Evolutionary conservation across 2,888 invertebrate species (phyloP).

Genomic region (Caenorhabditis afra): DNA sequence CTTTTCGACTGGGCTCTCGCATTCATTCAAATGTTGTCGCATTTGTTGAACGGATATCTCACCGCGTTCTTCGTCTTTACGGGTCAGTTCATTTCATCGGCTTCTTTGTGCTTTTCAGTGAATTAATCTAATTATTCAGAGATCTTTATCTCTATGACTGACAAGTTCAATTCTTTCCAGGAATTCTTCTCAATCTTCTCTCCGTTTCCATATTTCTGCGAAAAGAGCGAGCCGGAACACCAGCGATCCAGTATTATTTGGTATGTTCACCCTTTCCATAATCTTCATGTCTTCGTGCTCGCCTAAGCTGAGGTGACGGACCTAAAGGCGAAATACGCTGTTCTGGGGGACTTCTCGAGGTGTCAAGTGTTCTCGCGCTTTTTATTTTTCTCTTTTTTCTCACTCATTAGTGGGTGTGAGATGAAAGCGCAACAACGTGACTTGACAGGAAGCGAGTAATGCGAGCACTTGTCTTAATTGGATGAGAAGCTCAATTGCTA

Average conservation of each 20-base stretch:
- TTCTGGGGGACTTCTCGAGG: not conserved
- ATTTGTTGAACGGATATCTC: slow-evolving; percentile 78
- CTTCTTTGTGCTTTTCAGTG: not conserved
- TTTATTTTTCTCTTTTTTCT: not conserved
- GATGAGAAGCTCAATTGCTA: slow-evolving; percentile 12
- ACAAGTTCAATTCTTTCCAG: slow-evolving; percentile 44
- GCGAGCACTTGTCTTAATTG: slow-evolving; percentile 36
- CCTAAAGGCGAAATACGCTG: no score
- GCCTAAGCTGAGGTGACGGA: no score
- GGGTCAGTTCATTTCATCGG: slow-evolving; percentile 35
- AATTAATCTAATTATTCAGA: no score
- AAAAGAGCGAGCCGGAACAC: slow-evolving; percentile 74
- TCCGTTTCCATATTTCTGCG: slow-evolving; percentile 77
- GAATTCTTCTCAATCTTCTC: slow-evolving; percentile 76
- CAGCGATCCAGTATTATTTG: slow-evolving; percentile 79
- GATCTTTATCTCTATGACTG: not conserved
- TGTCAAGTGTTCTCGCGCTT: not conserved
- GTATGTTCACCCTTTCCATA: slow-evolving; percentile 54
- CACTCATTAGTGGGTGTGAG: slow-evolving; percentile 19
- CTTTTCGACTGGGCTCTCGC: slow-evolving; percentile 45
- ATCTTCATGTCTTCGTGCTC: no score
- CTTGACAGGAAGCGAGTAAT: slow-evolving; percentile 20
- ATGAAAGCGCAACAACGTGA: slow-evolving; percentile 9
- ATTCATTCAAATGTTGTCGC: slow-evolving; percentile 73
- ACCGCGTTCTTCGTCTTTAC: slow-evolving; percentile 77